Evolutionary conservation across 2,797 vertebrate genomes (phyloP), one percentile per base, ranked within the genome.

Genomic region (Trematomus bernacchii): DNA sequence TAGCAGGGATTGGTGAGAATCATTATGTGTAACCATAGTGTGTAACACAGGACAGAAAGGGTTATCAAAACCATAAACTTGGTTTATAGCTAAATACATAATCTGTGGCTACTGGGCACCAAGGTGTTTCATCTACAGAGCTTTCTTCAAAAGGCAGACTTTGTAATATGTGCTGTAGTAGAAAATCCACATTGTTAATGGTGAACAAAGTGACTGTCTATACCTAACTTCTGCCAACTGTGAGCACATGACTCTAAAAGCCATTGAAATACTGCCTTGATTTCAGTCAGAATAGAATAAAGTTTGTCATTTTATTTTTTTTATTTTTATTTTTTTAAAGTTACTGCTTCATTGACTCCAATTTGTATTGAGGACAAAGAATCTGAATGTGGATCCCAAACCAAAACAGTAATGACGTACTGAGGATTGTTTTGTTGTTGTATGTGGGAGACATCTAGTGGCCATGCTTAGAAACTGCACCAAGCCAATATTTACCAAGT

Each of bases 401-500:
- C 21, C 18, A 14, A 4, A 21, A 3, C 1, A 33, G 16, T 14
- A 15, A 18, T 37, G 3, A 53, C 37, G 33, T 37, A 27, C 12
- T 7, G 3, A 40, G 14, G 7, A 18, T 14, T 13, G 2, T 58
- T 21, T 27, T 37, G 2, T 5, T 23, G 23, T 23, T 18, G 53
- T 64, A 11, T 67, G 60, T 73, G 53, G 47, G 72, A 85, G 90
- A 75, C 87, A 89, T 76, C 90, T 89, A 73, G 84, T 76, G 92
- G 85, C 2, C n/a, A 69, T 2, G 13, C 0, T 8, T 27, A 15
- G 3, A n/a, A 82, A 55, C 46, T 72, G 54, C 81, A 76, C 8
- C 43, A 12, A 13, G 16, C 1, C 1, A 1, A 47, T 48, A 61
- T 51, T 55, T 10, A 15, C 27, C 0, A 0, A 2, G 6, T 52